Evolutionary conservation across 1,140 invertebrate species (phyloP), one percentile per base, ranked within the genome.

Genomic region (Himalopsyche phryganea): DNA sequence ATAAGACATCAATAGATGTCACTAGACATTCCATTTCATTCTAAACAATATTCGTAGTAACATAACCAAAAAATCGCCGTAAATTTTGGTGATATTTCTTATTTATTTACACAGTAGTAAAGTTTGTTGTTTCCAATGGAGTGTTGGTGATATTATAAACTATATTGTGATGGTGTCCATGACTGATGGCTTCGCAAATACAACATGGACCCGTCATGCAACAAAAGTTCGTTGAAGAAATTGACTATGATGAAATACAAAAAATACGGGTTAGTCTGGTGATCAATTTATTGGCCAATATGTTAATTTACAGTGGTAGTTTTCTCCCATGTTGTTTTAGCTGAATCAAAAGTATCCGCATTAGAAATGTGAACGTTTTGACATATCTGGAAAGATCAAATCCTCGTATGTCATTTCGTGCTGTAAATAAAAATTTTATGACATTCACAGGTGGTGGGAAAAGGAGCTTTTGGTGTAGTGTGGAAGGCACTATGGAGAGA

Each of bases 381-480:
- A 42, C 4, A 32, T 50, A 35, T 42, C 23, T 17, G 32, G 9
- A 28, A 28, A 5, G 23, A 28, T 9, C 4, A 28, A 28, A 28
- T 5, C 23, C 23, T 28, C 9, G 23, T 28, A 28, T 28, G 23
- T 28, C 3, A 28, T 5, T 28, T 28, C 9, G 23, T 28, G 23
- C 23, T 47, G 49, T 58, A 58, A 58, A 58, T 58, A 58, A 58
- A 44, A 58, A 45, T 50, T 18, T 15, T 57, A 36, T 58, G 48
- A 46, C 48, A 50, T 63, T 44, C 53, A 66, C 69, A 94, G 90
- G 82, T 90, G 70, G 86, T 98, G 56, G 96, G 95, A 15, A 92
- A 94, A 82, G 96, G 96, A n/a, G 91, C 94, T 18, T 98, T 95
- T 80, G 96, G 96, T 57, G 89, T 94, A 55, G 95, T 98, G 13